Base-by-base conservation (phyloP, 2,113 vertebrate species). In the Prionailurus viverrinus region DNA sequence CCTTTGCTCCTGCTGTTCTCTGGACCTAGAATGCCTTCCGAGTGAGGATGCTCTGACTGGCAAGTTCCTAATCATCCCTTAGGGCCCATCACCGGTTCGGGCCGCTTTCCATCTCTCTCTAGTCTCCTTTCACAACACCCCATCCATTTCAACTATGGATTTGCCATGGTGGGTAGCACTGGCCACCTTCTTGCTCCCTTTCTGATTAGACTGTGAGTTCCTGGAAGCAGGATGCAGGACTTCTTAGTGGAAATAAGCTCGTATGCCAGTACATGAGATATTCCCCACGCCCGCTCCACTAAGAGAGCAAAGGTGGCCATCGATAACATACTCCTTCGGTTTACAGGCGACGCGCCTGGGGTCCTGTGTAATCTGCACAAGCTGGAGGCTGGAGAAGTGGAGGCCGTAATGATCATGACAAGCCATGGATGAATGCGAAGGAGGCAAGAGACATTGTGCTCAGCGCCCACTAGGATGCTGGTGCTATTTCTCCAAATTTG, bases 231-330 rank as follows among this genome's bases (percentile, higher is more conserved):
- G 33, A 10, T 13, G 27, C 85, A 19, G 29, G 61, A 66, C 7
- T 9, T 33, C 19, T 39, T 51, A 61, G 45, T 7, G 69, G 66
- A 53, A 65, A 58, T 41, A 86, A 63, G 16, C 79, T 93, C 78
- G 65, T 0, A 2, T 31, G 45, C 33, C 68, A 65, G 21, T 18
- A 33, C 4, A 12, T 51, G 51, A 48, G 41, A 16, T 39, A 41
- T 15, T 82, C 55, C 74, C 53, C 1, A 0, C 9, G 10, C 3
- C 3, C 0, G 3, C 82, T 66, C 27, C 16, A 9, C 31, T 21
- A 5, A 63, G 51, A 90, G 16, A 88, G 58, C 27, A n/a, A 33
- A 41, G 19, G 39, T n/a, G 48, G 15, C 27, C 31, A 1, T 48
- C 13, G 36, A 23, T 53, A 29, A 66, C 15, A 12, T 2, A 39